A percentile compares a stretch with the other conserved stretches of the same genome.
Evolutionary conservation across 2,113 vertebrate species (phyloP).

Genomic region (Lampris incognitus): DNA sequence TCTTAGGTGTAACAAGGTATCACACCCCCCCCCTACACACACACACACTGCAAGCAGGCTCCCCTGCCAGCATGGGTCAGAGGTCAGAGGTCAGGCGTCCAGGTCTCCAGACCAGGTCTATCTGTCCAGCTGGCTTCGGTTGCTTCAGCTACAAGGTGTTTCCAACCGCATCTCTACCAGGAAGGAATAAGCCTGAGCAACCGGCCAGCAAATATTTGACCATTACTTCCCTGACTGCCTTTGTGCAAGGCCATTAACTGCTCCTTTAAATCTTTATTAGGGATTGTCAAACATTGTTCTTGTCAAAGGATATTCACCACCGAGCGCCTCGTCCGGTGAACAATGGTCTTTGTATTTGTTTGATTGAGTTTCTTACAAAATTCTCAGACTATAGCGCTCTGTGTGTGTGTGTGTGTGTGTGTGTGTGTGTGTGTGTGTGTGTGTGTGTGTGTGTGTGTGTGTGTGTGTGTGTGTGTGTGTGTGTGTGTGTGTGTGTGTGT

Average conservation of each 20-base stretch:
- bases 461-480: constrained; percentile 23
- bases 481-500: constrained; percentile 58
- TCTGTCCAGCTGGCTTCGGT: constrained; percentile 58
- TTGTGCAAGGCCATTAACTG: background rate
- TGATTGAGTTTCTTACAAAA: constrained; percentile 13
- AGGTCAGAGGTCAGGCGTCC: constrained; percentile 60
- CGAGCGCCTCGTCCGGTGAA: background rate
- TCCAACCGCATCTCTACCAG: constrained; percentile 62
- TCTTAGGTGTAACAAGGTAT: too few species aligned
- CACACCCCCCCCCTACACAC: constrained; percentile 17
- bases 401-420: constrained; percentile 1
- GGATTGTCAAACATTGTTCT: constrained; percentile 46
- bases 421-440: constrained; percentile 1
- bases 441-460: constrained; percentile 3
- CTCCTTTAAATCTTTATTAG: constrained; percentile 36
- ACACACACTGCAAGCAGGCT: constrained; percentile 28
- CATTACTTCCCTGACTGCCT: constrained; percentile 17
- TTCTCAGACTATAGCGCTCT: background rate
- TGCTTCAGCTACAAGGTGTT: constrained; percentile 55
- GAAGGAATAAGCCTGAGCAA: constrained; percentile 56
- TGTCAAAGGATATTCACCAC: constrained; percentile 32
- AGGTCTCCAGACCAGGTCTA: constrained; percentile 43
- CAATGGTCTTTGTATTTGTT: constrained; percentile 19
- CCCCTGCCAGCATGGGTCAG: constrained; percentile 26
- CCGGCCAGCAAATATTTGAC: constrained; percentile 65